phyloP scores from a whole-genome alignment of 2,797 vertebrate species.

The Falco rusticolus region DNA sequence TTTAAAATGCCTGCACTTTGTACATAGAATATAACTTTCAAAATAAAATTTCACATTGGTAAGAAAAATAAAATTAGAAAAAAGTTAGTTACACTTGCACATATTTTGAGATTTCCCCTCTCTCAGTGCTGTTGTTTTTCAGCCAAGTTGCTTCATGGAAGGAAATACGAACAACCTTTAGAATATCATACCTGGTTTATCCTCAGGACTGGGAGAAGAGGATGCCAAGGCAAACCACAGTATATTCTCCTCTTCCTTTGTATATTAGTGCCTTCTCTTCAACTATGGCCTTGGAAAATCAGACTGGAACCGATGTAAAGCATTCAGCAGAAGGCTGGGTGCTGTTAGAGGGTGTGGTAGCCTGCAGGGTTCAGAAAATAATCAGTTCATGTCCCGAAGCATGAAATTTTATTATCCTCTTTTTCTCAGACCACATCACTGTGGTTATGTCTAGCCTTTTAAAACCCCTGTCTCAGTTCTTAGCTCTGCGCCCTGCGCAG shows the following conservation, averaged over 20 bases:
- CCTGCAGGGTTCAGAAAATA: neutral
- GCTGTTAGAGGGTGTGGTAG: neutral
- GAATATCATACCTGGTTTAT: neutral
- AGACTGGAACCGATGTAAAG: neutral
- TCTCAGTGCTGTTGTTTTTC: neutral
- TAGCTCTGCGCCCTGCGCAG: neutral
- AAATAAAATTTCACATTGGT: neutral
- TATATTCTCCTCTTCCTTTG: neutral
- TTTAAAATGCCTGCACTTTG: neutral
- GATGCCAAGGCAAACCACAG: neutral
- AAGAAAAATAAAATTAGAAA: neutral
- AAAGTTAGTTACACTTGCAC: neutral
- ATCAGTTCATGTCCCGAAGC: neutral
- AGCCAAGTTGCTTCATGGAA: neutral
- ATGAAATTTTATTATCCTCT: neutral
- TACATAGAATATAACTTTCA: neutral
- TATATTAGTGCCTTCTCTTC: neutral
- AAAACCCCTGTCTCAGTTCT: neutral
- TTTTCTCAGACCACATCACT: neutral
- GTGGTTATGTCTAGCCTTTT: neutral
- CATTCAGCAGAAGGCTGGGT: neutral
- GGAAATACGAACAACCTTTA: neutral
- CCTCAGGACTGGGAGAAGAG: neutral
- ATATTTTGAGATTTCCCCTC: neutral
- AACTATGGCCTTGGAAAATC: neutral